A percentile compares a stretch with the other conserved stretches of the same genome.
Evolutionary conservation across 2,888 invertebrate genomes (phyloP).

Genomic region (Lasioglossum vierecki): DNA sequence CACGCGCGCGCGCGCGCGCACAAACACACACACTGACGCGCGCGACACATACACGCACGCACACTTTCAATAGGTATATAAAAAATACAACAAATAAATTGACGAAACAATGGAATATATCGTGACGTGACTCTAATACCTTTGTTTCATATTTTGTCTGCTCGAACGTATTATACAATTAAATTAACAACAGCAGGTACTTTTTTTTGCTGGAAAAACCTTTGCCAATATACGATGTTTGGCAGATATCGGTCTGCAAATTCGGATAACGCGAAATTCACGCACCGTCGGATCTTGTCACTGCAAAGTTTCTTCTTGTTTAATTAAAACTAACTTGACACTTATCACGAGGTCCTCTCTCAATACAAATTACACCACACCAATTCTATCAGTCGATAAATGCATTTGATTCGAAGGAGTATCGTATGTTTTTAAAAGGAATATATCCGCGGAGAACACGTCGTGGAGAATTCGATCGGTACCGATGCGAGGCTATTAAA

Average conservation of each 20-base stretch:
- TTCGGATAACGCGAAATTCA: neutral
- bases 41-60: neutral
- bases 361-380: slow-evolving; percentile 45
- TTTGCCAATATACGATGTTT: slow-evolving; percentile 19
- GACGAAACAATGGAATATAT: slow-evolving; percentile 13
- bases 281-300: neutral
- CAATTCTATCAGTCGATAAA: slow-evolving; percentile 26
- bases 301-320: slow-evolving; percentile 10
- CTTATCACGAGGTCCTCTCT: slow-evolving; percentile 56
- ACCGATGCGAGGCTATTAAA: neutral
- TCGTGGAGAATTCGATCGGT: slow-evolving; percentile 27
- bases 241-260: neutral
- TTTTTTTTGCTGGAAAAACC: neutral
- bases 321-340: slow-evolving; percentile 47
- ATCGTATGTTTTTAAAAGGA: slow-evolving; percentile 44
- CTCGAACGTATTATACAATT: slow-evolving; percentile 26
- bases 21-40: too few relatives aligned
- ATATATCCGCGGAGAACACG: slow-evolving; percentile 18
- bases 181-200: slow-evolving; percentile 22
- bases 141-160: slow-evolving; percentile 20
- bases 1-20: too few relatives aligned
- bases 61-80: neutral
- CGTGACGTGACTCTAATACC: neutral
- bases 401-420: slow-evolving; percentile 35
- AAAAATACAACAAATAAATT: neutral